Evolutionary conservation across 2,113 vertebrate genomes (phyloP), one percentile per base, ranked within the genome.

Genomic region (Centropus unirufus): DNA sequence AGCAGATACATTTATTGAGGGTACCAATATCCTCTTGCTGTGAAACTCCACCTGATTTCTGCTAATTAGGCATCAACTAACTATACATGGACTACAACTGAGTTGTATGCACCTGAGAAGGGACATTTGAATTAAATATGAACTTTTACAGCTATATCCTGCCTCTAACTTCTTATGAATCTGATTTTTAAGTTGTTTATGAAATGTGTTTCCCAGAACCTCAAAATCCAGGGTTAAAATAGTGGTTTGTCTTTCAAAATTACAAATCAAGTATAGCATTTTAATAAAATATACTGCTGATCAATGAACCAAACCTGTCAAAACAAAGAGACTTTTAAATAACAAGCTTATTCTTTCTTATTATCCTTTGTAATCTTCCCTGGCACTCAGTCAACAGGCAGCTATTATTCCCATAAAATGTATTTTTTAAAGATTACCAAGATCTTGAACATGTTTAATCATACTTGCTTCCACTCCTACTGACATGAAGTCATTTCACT

Each of bases 361-460:
- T 84, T 54, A 46, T 82, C 46, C 11, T 92, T 91, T 81, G 69
- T 51, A 84, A 12, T 76, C 2, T 11, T 83, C 82, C 40, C 54
- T 82, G 36, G 27, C 62, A 84, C 47, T 84, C 61, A 85, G 32
- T 69, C 85, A 94, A 76, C 22, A 52, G 58, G 30, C 68, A 92
- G 34, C 11, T 87, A 39, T 72, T 82, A 54, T 78, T 87, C 51
- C 11, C 23, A 55, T 63, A 69, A 85, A 88, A 84, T 27, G 0
- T 59, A 61, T 72, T 66, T 74, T 85, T 93, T 61, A 29, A 81
- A 46, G 40, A 83, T 83, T 91, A 79, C 40, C 34, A 24, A 81
- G 72, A 84, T 47, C 34, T 75, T 76, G 26, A 88, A 66, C 63
- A 68, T 52, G 29, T 90, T 94, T 88, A 91, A 93, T 92, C 82